A percentile compares a stretch with the other conserved stretches of the same genome.
phyloP scores from a whole-genome alignment of 2,797 vertebrate genomes.

The Neosilurus hyrtlii region DNA sequence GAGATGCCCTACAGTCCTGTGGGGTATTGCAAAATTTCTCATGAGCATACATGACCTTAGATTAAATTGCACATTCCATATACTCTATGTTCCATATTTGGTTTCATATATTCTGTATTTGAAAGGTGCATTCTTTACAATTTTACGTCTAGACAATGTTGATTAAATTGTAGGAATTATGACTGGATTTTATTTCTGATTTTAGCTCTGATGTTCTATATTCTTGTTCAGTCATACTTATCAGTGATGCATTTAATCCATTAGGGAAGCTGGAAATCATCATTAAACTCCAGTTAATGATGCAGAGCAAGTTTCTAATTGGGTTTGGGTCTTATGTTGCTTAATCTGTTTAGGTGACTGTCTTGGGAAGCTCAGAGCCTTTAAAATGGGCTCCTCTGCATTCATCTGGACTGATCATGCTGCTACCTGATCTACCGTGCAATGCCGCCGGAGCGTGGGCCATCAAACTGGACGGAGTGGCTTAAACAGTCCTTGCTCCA shows the following conservation, averaged over 20 bases:
- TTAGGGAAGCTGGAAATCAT: background rate
- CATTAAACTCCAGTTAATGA: background rate
- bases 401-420: slow-evolving; percentile 68
- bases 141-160: background rate
- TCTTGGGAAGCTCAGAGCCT: slow-evolving; percentile 72
- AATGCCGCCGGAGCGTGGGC: slow-evolving; percentile 75
- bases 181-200: background rate
- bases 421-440: slow-evolving; percentile 70
- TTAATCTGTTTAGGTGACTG: slow-evolving; percentile 70
- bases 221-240: background rate
- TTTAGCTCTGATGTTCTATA: background rate
- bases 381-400: slow-evolving; percentile 75
- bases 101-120: background rate
- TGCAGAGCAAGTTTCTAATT: background rate
- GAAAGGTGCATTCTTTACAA: background rate
- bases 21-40: background rate
- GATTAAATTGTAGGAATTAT: background rate
- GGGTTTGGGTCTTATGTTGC: background rate
- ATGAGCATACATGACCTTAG: background rate
- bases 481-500: background rate
- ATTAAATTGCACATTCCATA: background rate
- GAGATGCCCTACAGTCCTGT: background rate
- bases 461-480: slow-evolving; percentile 75
- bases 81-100: background rate
- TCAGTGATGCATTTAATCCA: background rate